Evolutionary conservation across 2,797 vertebrate genomes (phyloP).

Genomic region (Oophaga sylvatica): DNA sequence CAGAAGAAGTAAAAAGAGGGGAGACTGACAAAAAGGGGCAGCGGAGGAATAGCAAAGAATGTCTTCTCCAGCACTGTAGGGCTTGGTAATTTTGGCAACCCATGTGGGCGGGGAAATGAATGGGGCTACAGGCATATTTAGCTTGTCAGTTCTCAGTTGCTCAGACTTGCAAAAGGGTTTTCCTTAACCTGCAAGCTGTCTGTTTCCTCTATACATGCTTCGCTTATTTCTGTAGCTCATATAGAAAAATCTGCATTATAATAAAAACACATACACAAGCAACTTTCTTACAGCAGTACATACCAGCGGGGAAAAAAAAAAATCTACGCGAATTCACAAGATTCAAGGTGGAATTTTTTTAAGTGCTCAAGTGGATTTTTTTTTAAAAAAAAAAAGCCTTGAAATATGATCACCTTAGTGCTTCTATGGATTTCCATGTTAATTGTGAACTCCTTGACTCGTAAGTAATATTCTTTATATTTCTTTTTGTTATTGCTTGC

Average conservation of each 20-base stretch:
- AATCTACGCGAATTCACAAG: slow-evolving; percentile 55
- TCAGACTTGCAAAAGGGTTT: slow-evolving; percentile 63
- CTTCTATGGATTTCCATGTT: slow-evolving; percentile 56
- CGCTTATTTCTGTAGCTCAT: slow-evolving; percentile 45
- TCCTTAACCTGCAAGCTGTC: slow-evolving; percentile 62
- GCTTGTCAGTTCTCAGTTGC: slow-evolving; percentile 62
- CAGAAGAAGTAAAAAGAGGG: slow-evolving; percentile 44
- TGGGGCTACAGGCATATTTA: slow-evolving; percentile 63
- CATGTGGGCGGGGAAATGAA: slow-evolving; percentile 61
- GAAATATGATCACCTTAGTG: slow-evolving; percentile 60
- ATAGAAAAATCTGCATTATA: slow-evolving; percentile 38
- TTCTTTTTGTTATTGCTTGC: slow-evolving; percentile 38
- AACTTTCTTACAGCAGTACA: slow-evolving; percentile 30
- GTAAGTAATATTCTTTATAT: slow-evolving; percentile 57
- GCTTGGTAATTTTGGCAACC: slow-evolving; percentile 63
- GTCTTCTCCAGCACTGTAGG: slow-evolving; percentile 51
- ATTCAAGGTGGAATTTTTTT: slow-evolving; percentile 56
- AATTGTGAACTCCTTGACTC: slow-evolving; percentile 61
- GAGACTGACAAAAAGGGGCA: slow-evolving; percentile 54
- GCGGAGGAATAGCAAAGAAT: slow-evolving; percentile 52
- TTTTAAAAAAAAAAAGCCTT: slow-evolving; percentile 41
- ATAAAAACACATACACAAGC: slow-evolving; percentile 36
- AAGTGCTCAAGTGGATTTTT: slow-evolving; percentile 59
- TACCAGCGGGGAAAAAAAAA: slow-evolving; percentile 30
- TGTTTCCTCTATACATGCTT: slow-evolving; percentile 56